Evolutionary conservation across 2,797 vertebrate genomes (phyloP).

Genomic region (Sparidentex hasta): DNA sequence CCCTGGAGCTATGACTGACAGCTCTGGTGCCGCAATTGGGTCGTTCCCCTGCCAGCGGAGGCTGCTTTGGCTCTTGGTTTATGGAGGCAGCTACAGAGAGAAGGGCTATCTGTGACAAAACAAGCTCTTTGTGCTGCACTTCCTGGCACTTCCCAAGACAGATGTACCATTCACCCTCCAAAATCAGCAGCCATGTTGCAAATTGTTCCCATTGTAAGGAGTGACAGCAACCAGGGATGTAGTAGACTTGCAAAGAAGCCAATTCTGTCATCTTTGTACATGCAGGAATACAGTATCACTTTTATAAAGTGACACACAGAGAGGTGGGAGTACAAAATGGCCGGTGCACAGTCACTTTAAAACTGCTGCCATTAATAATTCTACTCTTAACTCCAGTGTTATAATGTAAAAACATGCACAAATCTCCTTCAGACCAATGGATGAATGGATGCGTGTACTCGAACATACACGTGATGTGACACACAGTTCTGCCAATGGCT

Average conservation of each 20-base stretch:
- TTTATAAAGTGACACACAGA: not conserved
- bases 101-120: conserved; percentile 47
- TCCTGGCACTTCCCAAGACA: conserved; percentile 53
- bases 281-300: not conserved
- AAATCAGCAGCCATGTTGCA: conserved; percentile 17
- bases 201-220: conserved; percentile 43
- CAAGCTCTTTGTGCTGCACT: conserved; percentile 35
- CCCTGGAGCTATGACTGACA: conserved; percentile 85
- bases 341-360: not conserved
- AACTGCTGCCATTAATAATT: not conserved
- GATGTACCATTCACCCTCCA: conserved; percentile 52
- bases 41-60: conserved; percentile 70
- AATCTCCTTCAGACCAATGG: not conserved
- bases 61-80: conserved; percentile 45
- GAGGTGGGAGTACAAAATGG: not conserved
- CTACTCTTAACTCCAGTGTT: not conserved
- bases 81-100: conserved; percentile 28
- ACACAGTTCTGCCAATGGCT: not conserved
- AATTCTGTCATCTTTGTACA: conserved; percentile 13
- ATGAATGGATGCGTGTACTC: not conserved
- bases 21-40: conserved; percentile 75
- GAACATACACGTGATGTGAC: not conserved
- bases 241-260: conserved; percentile 14
- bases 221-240: conserved; percentile 14
- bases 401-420: not conserved